Evolutionary conservation across 2,888 invertebrate species (phyloP), one percentile per base, ranked within the genome.

Genomic region (Physocephala rufipes): DNA sequence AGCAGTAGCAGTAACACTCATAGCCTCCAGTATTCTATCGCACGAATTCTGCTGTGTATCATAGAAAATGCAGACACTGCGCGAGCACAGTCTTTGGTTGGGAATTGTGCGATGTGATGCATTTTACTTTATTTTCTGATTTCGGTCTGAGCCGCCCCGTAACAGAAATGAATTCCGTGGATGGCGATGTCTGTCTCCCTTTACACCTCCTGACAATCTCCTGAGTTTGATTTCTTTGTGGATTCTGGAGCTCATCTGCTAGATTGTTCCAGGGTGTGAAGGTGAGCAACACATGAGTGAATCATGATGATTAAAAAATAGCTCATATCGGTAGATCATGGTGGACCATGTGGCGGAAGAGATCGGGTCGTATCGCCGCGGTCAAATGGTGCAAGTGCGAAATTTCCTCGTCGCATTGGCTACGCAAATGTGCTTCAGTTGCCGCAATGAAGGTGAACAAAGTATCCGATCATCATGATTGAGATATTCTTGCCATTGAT

Each of bases 41-140:
- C 67, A 59, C 36, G 26, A 47, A 30, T 21, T 16, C 24, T 45
- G 62, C 30, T 21, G 55, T 19, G 16, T 47, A 59, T 47, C 62
- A 49, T 16, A 55, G 30, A 36, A 47, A 68, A 61, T 51, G 36
- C 19, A 45, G 55, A 64, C 28, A 70, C 64, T 45, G n/a, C n/a
- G n/a, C 63, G 43, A 53, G 45, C 61, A 19, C 68, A 28, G 61
- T 45, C 55, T 26, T n/a, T 47, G 15, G 47, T 45, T 51, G 36
- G 30, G 21, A n/a, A 30, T 15, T 24, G 30, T 47, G 49, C n/a
- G 26, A 28, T 45, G 19, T 36, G 43, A 19, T n/a, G 28, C 43
- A 64, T 63, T 64, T 45, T 45, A 26, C 53, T 78, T 76, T 79
- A 76, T 78, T 81, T 81, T 82, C 81, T 79, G 81, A 81, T 81